Percentiles rank a stretch among this genome's conserved stretches.
Conservation (phyloP, 2,113 vertebrate species). For the Girardinichthys multiradiatus region DNA sequence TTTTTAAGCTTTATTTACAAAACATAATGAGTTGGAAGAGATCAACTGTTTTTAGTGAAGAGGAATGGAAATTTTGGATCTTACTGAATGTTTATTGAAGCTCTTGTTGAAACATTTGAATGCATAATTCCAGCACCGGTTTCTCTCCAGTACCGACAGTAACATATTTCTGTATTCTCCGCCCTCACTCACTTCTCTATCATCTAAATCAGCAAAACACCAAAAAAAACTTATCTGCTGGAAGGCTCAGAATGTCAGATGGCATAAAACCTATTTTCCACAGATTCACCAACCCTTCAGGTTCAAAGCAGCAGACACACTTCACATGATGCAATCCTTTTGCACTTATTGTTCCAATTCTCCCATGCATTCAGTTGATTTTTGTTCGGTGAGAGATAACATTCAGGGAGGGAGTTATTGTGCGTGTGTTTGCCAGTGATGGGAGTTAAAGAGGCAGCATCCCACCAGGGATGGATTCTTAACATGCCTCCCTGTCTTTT, state of each 20-base stretch:
- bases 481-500: slow-evolving; percentile 71
- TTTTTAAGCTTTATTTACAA: not conserved
- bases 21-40: not conserved
- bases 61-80: not conserved
- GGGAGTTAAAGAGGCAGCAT: slow-evolving; percentile 57
- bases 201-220: slow-evolving; percentile 66
- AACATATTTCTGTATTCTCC: slow-evolving; percentile 55
- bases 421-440: slow-evolving; percentile 35
- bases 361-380: slow-evolving; percentile 57
- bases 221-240: slow-evolving; percentile 49
- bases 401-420: slow-evolving; percentile 43
- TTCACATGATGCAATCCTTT: slow-evolving; percentile 74
- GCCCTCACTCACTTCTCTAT: slow-evolving; percentile 42
- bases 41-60: not conserved
- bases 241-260: slow-evolving; percentile 66
- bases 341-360: slow-evolving; percentile 65
- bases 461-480: slow-evolving; percentile 67
- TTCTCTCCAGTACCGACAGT: slow-evolving; percentile 7
- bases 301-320: slow-evolving; percentile 67
- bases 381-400: slow-evolving; percentile 61
- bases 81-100: not conserved
- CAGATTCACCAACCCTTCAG: slow-evolving; percentile 58
- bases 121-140: not conserved
- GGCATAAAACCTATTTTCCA: slow-evolving; percentile 67
- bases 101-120: not conserved